Evolutionary conservation across 2,797 vertebrate species (phyloP), one percentile per base, ranked within the genome.

Genomic region (Hirundo rustica): DNA sequence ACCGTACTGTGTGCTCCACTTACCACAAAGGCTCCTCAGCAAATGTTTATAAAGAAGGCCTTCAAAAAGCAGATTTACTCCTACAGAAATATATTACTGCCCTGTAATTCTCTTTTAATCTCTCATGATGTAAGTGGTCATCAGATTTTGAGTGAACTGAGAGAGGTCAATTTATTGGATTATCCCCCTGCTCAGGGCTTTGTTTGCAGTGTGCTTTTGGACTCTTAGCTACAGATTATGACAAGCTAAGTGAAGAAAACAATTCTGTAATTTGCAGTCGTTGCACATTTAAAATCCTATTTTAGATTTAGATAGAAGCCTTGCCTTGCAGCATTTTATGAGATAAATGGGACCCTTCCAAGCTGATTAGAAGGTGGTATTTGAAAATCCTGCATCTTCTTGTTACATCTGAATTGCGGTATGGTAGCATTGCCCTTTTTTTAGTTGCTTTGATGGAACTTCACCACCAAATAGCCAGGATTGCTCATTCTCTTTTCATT

Each of bases 81-180:
- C 53, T 86, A 88, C 58, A 67, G 40, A 83, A 84, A 93, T 89
- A 83, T 48, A 85, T 86, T 88, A 47, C 85, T 88, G 32, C 83
- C 48, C 62, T 84, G 65, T 91, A 88, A 89, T 90, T 94, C 72
- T 95, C 70, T 75, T 91, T 81, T 93, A 88, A 95, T 92, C 85
- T 93, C 70, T 88, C 72, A 27, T 75, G 58, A 89, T 93, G 89
- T 89, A 87, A 88, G 55, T 51, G 34, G 50, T 91, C 89, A 88
- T 93, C 89, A 96, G 87, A 91, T 95, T 95, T 80, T 72, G 84
- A 94, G 47, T 91, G 92, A 89, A 89, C 51, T 25, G 79, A 68
- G 72, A 78, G 78, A 93, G 58, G 72, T 87, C 58, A 54, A 70
- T 94, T 87, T 83, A 90, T 85, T 96, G 93, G 81, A 89, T 95